Conservation (phyloP, 2,888 invertebrate species). For the Chironomus riparius region DNA sequence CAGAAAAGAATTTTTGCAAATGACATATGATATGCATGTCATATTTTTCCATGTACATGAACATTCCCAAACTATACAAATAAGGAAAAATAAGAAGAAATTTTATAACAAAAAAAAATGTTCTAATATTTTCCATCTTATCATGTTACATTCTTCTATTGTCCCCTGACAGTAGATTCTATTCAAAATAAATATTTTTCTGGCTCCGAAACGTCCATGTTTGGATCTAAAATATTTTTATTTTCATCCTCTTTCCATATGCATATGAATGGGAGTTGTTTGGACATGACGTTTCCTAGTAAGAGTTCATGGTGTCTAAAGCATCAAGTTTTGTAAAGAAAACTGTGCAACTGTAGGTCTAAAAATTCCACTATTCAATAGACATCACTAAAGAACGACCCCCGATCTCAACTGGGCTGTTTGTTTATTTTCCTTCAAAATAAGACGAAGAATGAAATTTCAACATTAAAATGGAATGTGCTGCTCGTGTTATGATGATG, state of each 20-base stretch:
- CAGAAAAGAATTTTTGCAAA: not conserved
- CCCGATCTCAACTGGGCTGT: not conserved
- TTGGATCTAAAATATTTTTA: not conserved
- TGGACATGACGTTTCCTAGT: not conserved
- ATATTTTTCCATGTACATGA: not conserved
- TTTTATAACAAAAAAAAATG: not conserved
- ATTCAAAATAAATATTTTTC: not conserved
- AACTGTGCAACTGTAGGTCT: too few species aligned
- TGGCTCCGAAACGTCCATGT: not conserved
- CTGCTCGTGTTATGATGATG: not conserved
- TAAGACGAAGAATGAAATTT: not conserved
- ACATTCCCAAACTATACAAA: not conserved
- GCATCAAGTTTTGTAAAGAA: too few species aligned
- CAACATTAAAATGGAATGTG: not conserved
- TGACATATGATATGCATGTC: conserved; percentile 8
- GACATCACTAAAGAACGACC: not conserved
- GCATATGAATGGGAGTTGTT: not conserved
- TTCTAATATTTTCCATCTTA: not conserved
- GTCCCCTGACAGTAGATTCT: not conserved
- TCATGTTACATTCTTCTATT: conserved; percentile 6
- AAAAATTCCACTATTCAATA: too few species aligned
- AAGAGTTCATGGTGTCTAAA: too few species aligned
- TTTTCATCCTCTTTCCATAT: not conserved
- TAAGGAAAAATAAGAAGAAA: too few species aligned
- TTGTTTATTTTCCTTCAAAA: not conserved